Base-by-base conservation (phyloP, 2,888 invertebrate genomes). In the Eucera pruinosa region DNA sequence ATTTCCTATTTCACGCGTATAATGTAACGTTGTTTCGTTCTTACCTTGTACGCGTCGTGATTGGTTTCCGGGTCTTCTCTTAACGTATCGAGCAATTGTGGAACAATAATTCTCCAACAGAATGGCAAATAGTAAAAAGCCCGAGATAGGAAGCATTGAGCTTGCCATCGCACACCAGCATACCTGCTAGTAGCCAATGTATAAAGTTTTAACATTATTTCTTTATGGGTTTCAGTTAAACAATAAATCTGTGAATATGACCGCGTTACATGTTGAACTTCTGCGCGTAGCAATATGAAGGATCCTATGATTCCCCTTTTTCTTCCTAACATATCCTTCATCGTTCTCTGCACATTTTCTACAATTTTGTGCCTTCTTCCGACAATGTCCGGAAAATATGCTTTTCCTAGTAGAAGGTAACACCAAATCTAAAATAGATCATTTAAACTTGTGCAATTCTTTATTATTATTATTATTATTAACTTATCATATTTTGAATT, bases 31-130 rank as follows among this genome's bases (percentile, higher is more conserved):
- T n/a, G n/a, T n/a, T n/a, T 50, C 4, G 2, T 30, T 48, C 2
- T 30, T 87, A 93, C 94, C 93, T 97, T 96, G 87, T 96, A 95
- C 78, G 94, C 94, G 86, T 96, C 95, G 88, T 96, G 96, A 83
- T 94, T 91, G 50, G 93, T 92, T 45, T 93, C 93, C 0, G 94
- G 93, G 88, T 95, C 95, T 23, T 95, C 92, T 23, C 93, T 89
- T 13, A 97, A 92, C 39, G 96, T 93, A 54, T 94, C 94, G 0
- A 94, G 92, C 18, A 96, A 88, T 61, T 93, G 93, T 0, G 96
- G 95, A 0, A 96, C 91, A 0, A 97, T 89, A 3, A 95, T 92
- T 3, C 94, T 94, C 91, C 96, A 96, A 0, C 96, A 96, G 90
- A 95, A 95, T 0, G 96, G 94, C 89, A 95, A 96, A 88, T 94